Evolutionary conservation across 2,113 vertebrate genomes (phyloP).

Genomic region (Podiceps cristatus): DNA sequence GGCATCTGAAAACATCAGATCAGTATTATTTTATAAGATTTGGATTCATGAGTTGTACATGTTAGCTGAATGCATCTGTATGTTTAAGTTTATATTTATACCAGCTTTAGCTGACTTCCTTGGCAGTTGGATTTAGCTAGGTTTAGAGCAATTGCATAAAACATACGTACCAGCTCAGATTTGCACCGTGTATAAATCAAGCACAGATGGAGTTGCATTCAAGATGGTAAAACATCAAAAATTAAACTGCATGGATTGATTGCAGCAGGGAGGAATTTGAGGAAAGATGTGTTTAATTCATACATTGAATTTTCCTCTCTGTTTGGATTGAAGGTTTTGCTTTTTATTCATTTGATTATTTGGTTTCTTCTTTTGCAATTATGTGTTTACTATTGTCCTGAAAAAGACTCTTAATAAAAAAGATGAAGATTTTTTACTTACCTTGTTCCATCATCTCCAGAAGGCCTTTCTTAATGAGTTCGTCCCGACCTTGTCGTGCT

Average conservation of each 20-base stretch:
- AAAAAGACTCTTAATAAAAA: not conserved
- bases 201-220: not conserved
- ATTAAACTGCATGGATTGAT: not conserved
- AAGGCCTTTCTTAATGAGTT: constrained; percentile 85
- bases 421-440: constrained; percentile 46
- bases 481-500: constrained; percentile 83
- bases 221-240: not conserved
- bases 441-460: constrained; percentile 88
- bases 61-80: not conserved
- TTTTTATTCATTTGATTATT: not conserved
- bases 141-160: constrained; percentile 6
- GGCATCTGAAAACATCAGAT: not conserved
- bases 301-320: not conserved
- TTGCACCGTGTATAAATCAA: not conserved
- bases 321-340: not conserved
- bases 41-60: not conserved
- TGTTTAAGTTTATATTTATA: not conserved
- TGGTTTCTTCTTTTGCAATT: not conserved
- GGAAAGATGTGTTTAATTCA: not conserved
- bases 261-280: not conserved
- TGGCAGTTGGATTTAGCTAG: not conserved
- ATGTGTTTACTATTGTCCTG: not conserved
- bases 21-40: not conserved
- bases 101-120: constrained; percentile 1
- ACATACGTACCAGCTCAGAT: not conserved